Evolutionary conservation across 1,140 invertebrate genomes (phyloP).

Genomic region (Brachionus rotundiformis): DNA sequence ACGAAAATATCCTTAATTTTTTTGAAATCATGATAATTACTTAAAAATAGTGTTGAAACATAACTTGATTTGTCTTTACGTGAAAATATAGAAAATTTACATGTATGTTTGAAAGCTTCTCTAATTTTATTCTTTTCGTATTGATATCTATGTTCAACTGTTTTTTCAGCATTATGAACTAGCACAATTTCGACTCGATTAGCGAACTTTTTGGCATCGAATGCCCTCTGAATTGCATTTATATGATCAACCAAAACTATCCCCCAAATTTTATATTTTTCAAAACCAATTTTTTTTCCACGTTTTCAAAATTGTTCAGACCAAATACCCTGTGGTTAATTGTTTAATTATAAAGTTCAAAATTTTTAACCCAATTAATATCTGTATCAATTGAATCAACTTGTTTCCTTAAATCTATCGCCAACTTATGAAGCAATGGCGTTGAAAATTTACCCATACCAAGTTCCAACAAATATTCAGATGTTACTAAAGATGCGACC

Average conservation of each 20-base stretch:
- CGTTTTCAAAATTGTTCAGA: not conserved
- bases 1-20: not conserved
- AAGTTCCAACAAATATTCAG: conserved; percentile 19
- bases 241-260: conserved; percentile 35
- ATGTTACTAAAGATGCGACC: not conserved
- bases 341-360: conserved; percentile 20
- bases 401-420: not conserved
- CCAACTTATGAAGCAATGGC: conserved; percentile 5
- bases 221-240: not conserved
- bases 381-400: conserved; percentile 30
- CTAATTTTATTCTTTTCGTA: conserved; percentile 32
- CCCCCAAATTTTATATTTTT: not conserved
- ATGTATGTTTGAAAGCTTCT: not conserved
- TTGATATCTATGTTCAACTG: conserved; percentile 16
- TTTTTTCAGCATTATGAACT: conserved; percentile 42
- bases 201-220: not conserved
- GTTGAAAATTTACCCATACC: conserved; percentile 37
- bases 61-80: not conserved
- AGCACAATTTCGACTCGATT: conserved; percentile 11
- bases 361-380: conserved; percentile 22
- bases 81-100: conserved; percentile 30
- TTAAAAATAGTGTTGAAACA: conserved; percentile 1
- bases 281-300: not conserved
- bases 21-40: conserved; percentile 1
- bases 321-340: not conserved